Evolutionary conservation across 2,113 vertebrate species (phyloP).

Genomic region (Eupsittula cactorum): DNA sequence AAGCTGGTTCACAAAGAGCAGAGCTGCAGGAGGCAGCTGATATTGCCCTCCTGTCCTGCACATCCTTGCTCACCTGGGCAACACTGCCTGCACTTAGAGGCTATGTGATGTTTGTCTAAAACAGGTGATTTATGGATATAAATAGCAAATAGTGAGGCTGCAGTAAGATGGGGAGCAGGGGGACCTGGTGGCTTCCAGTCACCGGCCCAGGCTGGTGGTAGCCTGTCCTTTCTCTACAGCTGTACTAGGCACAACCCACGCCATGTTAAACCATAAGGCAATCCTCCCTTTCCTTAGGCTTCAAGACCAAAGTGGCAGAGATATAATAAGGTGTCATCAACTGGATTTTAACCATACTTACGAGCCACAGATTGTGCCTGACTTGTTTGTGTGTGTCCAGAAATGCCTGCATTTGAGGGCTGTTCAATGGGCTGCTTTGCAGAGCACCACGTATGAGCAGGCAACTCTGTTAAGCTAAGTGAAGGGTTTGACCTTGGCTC

Average conservation of each 20-base stretch:
- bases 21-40: not conserved
- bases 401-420: not conserved
- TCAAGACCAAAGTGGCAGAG: not conserved
- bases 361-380: not conserved
- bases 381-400: not conserved
- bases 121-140: fast-evolving
- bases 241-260: no score
- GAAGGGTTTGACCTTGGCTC: not conserved
- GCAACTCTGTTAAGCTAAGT: not conserved
- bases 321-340: not conserved
- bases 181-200: fast-evolving
- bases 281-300: not conserved
- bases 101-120: not conserved
- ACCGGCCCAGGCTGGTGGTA: not conserved
- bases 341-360: not conserved
- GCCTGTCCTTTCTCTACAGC: not conserved
- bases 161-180: not conserved
- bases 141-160: not conserved
- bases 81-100: not conserved
- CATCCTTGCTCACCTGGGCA: not conserved
- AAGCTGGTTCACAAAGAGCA: not conserved
- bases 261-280: fast-evolving
- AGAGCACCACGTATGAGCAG: not conserved
- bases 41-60: fast-evolving
- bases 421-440: not conserved